A percentile compares a stretch with the other conserved stretches of the same genome.
phyloP scores from a whole-genome alignment of 2,113 vertebrate genomes.

The Podarcis cretensis region DNA sequence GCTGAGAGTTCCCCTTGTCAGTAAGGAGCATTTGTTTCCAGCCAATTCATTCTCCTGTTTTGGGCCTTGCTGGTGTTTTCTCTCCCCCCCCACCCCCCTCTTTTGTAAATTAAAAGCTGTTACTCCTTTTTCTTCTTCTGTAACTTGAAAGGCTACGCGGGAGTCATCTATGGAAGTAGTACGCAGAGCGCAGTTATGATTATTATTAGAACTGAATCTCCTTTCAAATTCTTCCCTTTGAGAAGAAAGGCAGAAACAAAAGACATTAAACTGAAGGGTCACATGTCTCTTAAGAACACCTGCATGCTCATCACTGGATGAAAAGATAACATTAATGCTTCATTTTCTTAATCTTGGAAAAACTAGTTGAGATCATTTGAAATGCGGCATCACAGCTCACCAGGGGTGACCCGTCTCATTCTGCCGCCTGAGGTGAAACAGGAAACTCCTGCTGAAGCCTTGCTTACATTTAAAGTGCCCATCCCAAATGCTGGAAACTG shows the following conservation, averaged over 20 bases:
- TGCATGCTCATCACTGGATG: not conserved
- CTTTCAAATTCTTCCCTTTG: not conserved
- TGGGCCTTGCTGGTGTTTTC: conserved; percentile 21
- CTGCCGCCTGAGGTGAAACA: too few species aligned
- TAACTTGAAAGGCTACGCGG: conserved; percentile 19
- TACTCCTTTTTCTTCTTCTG: conserved; percentile 16
- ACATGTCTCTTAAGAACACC: not conserved
- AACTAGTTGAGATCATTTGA: not conserved
- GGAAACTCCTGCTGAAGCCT: too few species aligned
- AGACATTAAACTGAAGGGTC: conserved; percentile 14
- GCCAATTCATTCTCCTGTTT: conserved; percentile 50
- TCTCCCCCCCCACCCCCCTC: too few species aligned
- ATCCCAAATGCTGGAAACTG: too few species aligned
- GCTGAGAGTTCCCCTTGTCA: conserved; percentile 29
- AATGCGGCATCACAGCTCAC: not conserved
- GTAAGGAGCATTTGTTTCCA: conserved; percentile 21
- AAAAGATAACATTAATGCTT: not conserved
- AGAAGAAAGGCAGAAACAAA: conserved; percentile 16
- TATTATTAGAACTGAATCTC: not conserved
- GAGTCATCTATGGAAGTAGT: not conserved
- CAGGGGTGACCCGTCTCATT: not conserved
- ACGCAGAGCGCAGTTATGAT: not conserved
- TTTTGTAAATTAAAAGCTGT: not conserved
- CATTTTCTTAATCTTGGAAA: not conserved
- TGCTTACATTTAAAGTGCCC: too few species aligned